phyloP scores from a whole-genome alignment of 1,140 invertebrate species.

The Pogonomyrmex barbatus region DNA sequence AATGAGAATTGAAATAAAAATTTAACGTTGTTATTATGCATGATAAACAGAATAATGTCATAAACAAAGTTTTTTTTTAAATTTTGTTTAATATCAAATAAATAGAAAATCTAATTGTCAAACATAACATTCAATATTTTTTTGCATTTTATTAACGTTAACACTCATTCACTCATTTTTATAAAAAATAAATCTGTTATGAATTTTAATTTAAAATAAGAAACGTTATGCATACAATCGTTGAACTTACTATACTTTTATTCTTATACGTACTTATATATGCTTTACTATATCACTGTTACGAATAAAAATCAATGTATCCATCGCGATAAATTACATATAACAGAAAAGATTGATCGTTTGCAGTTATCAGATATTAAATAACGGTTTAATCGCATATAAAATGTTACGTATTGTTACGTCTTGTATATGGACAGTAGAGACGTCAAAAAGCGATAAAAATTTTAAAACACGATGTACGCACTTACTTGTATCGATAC shows the following conservation, averaged over 20 bases:
- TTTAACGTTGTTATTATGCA: background rate
- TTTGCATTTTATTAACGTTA: background rate
- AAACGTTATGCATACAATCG: background rate
- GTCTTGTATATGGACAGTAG: background rate
- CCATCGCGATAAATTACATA: constrained; percentile 13
- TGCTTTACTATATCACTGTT: constrained; percentile 7
- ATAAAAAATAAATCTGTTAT: background rate
- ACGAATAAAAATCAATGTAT: constrained; percentile 27
- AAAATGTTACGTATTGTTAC: constrained; percentile 9
- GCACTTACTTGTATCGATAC: background rate
- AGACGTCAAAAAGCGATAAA: constrained; percentile 20
- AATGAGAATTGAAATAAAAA: background rate
- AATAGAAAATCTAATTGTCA: background rate
- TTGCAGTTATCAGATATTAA: background rate
- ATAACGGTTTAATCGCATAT: constrained; percentile 22
- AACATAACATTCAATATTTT: background rate
- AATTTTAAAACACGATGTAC: background rate
- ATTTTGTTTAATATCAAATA: background rate
- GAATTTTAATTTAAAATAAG: background rate
- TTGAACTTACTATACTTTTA: background rate
- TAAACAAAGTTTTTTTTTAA: background rate
- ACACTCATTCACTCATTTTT: background rate
- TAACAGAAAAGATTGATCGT: constrained; percentile 42
- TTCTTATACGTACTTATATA: constrained; percentile 1
- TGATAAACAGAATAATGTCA: background rate